Evolutionary conservation across 2,888 invertebrate species (phyloP).

Genomic region (Diachrysia chrysitis): DNA sequence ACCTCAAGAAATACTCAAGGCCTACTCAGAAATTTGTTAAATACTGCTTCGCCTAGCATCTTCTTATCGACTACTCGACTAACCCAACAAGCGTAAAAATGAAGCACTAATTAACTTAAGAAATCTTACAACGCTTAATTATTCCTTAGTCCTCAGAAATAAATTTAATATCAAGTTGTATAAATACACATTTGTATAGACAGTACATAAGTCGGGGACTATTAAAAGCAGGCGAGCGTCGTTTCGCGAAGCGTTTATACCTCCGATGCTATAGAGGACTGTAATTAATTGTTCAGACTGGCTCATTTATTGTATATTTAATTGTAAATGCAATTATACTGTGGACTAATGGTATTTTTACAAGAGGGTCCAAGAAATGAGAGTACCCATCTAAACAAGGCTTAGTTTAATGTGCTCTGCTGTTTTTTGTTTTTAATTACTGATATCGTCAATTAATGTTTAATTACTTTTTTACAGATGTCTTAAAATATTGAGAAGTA

Average conservation of each 20-base stretch:
- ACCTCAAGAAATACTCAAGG: not conserved
- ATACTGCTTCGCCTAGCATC: slow-evolving; percentile 2
- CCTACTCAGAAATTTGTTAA: not conserved
- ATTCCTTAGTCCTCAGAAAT: slow-evolving; percentile 22
- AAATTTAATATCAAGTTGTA: slow-evolving; percentile 21
- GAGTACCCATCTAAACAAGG: slow-evolving; percentile 10
- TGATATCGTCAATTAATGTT: not conserved
- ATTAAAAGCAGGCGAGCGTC: slow-evolving; percentile 82
- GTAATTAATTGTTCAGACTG: slow-evolving; percentile 71
- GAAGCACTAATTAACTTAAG: slow-evolving; percentile 3
- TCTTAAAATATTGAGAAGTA: too few relatives aligned
- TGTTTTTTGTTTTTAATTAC: slow-evolving; percentile 2
- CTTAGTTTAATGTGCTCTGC: slow-evolving; percentile 1
- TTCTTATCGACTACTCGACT: slow-evolving; percentile 4
- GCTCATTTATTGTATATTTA: slow-evolving; percentile 71
- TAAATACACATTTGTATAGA: slow-evolving; percentile 56
- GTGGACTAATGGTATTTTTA: slow-evolving; percentile 54
- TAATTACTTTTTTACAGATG: too few relatives aligned
- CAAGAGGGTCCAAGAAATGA: slow-evolving; percentile 21
- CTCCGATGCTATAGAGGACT: slow-evolving; percentile 68
- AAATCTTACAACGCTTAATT: slow-evolving; percentile 34
- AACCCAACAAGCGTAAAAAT: not conserved
- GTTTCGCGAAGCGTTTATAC: slow-evolving; percentile 74
- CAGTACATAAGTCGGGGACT: slow-evolving; percentile 74
- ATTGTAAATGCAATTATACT: slow-evolving; percentile 66